Conservation (phyloP, 2,113 vertebrate genomes). For the Corvus cornix region DNA sequence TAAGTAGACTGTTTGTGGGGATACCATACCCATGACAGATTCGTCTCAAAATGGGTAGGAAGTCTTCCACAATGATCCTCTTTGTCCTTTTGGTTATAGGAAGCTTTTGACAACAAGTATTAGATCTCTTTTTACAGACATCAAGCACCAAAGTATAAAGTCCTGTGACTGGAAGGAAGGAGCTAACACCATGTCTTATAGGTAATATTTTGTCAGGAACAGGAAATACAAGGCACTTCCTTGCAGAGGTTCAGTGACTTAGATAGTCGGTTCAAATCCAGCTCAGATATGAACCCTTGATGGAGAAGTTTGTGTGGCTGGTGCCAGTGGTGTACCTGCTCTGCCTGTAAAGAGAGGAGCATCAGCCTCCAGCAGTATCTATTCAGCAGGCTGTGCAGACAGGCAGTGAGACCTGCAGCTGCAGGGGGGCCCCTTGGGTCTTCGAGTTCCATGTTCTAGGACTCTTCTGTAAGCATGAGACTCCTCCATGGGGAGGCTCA, state of each 20-base stretch:
- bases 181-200: not conserved
- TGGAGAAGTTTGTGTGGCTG: not conserved
- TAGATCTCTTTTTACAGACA: not conserved
- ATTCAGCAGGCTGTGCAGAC: not conserved
- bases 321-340: not conserved
- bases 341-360: not conserved
- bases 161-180: not conserved
- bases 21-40: not conserved
- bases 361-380: not conserved
- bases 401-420: not conserved
- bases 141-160: not conserved
- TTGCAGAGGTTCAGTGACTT: not conserved
- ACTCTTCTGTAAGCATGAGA: not conserved
- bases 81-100: not conserved
- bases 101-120: not conserved
- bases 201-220: not conserved
- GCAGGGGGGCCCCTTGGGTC: not conserved
- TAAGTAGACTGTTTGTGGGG: not conserved
- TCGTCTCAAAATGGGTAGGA: not conserved
- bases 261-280: not conserved
- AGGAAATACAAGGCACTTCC: not conserved
- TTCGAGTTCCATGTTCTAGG: fast-evolving
- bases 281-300: not conserved
- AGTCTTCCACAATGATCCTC: not conserved
- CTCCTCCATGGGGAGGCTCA: not conserved